Conservation (phyloP, 2,113 vertebrate species). For the Perca schrenkii region DNA sequence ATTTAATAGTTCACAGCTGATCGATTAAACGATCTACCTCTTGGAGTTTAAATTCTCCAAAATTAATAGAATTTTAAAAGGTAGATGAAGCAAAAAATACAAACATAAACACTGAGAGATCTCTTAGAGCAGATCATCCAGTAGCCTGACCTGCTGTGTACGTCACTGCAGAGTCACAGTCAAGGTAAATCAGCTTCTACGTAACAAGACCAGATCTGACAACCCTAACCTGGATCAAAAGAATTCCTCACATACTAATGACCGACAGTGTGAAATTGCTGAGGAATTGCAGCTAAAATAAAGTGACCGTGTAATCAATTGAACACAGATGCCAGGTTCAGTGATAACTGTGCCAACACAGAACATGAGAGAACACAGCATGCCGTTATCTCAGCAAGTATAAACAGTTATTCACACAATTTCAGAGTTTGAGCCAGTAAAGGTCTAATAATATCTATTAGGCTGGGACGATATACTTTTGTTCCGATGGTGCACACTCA, state of each 20-base stretch:
- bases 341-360: neutral
- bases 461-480: no score
- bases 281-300: constrained; percentile 14
- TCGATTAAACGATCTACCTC: neutral
- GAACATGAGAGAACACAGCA: neutral
- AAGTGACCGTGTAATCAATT: constrained; percentile 15
- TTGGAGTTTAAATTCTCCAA: neutral
- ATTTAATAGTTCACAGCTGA: no score
- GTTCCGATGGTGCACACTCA: constrained; percentile 57
- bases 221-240: constrained; percentile 30
- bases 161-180: neutral
- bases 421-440: neutral
- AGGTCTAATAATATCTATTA: neutral
- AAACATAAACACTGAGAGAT: neutral
- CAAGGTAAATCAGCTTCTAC: constrained; percentile 6
- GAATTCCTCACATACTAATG: constrained; percentile 36
- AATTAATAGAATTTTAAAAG: neutral
- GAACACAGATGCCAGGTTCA: neutral
- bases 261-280: constrained; percentile 54
- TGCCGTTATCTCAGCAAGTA: constrained; percentile 9
- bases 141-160: neutral
- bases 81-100: neutral
- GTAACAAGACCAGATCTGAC: constrained; percentile 20
- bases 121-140: neutral
- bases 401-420: constrained; percentile 1